These are phyloP conservation scores for Atherinomorus stipes DNA, from an alignment of 2,113 vertebrate genomes.

Conservation along the genomic window DNA sequence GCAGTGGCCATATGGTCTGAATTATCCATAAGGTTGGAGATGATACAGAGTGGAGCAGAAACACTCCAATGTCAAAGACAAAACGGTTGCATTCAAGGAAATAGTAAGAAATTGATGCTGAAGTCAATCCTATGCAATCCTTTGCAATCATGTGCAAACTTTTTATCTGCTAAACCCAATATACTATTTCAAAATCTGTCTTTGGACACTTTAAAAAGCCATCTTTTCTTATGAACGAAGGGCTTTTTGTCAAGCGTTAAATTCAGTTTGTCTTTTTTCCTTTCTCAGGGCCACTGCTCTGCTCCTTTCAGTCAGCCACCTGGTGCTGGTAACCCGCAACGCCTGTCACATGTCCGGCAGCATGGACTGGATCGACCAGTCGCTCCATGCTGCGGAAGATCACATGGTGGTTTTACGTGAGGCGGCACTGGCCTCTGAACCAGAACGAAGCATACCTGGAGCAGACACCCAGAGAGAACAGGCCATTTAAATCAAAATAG, in stretches of 20 bases:
- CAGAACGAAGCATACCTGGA: slow-evolving; percentile 80
- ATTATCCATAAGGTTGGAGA: not conserved
- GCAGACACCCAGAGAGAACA: slow-evolving; percentile 87
- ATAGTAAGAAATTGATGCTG: not conserved
- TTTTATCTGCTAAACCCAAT: too few species aligned
- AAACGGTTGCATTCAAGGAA: slow-evolving; percentile 6
- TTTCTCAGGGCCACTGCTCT: slow-evolving; percentile 88
- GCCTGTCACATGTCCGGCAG: slow-evolving; percentile 92
- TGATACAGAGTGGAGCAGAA: not conserved
- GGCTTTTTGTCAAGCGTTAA: slow-evolving; percentile 8
- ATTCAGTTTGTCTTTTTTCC: not conserved
- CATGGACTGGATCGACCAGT: slow-evolving; percentile 94
- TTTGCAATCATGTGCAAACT: too few species aligned
- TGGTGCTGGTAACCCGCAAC: slow-evolving; percentile 94
- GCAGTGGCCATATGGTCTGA: slow-evolving; percentile 12
- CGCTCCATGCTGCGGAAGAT: slow-evolving; percentile 90
- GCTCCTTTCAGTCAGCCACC: slow-evolving; percentile 92
- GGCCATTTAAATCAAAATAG: slow-evolving; percentile 83
- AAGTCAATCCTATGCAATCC: not conserved
- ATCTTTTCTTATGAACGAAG: not conserved
- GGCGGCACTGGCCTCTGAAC: slow-evolving; percentile 90
- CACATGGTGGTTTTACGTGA: slow-evolving; percentile 93
- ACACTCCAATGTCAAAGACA: not conserved
- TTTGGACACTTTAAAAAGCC: too few species aligned
- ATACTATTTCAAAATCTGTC: too few species aligned